These are phyloP conservation scores for Delichon dasypus DNA, from an alignment of 2,797 vertebrate species.

Conservation along the genomic window DNA sequence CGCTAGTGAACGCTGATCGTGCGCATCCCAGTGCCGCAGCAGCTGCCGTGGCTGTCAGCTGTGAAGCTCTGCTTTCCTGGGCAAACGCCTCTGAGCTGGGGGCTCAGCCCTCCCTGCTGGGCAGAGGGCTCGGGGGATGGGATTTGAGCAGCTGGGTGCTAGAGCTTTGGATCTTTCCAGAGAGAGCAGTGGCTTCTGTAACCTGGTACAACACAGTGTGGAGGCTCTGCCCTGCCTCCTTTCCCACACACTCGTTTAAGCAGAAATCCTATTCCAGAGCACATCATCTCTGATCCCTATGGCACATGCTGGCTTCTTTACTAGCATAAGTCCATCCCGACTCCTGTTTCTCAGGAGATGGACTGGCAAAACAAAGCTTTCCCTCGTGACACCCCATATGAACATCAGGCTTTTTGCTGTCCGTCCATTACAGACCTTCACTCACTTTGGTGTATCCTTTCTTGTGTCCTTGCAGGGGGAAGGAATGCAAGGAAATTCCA, in stretches of 20 bases:
- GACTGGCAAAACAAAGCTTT: slow-evolving; percentile 34
- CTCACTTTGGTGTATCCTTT: not conserved
- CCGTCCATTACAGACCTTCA: not conserved
- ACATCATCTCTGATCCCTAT: slow-evolving; percentile 21
- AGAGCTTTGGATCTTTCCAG: slow-evolving; percentile 35
- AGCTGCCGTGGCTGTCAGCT: not conserved
- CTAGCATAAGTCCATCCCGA: not conserved
- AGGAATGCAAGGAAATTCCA: slow-evolving; percentile 71
- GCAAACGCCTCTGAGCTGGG: not conserved
- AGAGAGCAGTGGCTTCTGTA: slow-evolving; percentile 33
- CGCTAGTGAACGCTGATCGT: not conserved
- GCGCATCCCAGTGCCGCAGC: slow-evolving; percentile 20
- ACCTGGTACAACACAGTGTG: not conserved
- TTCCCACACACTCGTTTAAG: slow-evolving; percentile 7
- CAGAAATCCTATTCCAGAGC: slow-evolving; percentile 52
- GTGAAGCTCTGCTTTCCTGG: slow-evolving; percentile 23
- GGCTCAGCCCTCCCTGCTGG: slow-evolving; percentile 31
- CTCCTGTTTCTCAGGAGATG: slow-evolving; percentile 55
- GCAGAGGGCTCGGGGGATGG: slow-evolving; percentile 43
- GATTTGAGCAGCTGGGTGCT: slow-evolving; percentile 20
- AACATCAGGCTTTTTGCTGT: not conserved
- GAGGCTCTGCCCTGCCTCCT: slow-evolving; percentile 7
- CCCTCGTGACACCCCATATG: not conserved
- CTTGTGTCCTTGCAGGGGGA: slow-evolving; percentile 72
- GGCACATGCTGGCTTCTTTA: slow-evolving; percentile 42